Percentiles rank a stretch among this genome's conserved stretches.
Conservation (phyloP, 1,140 invertebrate genomes). For the Teleopsis dalmanni region DNA sequence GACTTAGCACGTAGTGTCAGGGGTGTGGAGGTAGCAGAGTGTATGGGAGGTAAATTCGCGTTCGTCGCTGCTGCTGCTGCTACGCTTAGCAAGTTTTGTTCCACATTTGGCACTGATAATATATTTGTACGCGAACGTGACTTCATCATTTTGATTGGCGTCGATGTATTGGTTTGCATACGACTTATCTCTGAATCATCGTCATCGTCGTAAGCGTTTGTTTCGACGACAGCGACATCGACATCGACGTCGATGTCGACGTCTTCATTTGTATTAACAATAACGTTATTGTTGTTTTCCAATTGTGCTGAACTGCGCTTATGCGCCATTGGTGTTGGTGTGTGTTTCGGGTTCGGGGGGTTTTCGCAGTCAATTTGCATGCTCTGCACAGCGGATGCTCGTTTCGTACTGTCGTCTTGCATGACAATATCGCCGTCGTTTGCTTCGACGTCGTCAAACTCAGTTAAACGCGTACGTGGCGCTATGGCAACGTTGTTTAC, state of each 20-base stretch:
- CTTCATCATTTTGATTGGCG: constrained; percentile 43
- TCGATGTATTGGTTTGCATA: constrained; percentile 43
- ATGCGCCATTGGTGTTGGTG: no score
- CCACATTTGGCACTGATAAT: constrained; percentile 28
- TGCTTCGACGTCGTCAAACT: constrained; percentile 7
- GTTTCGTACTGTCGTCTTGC: neutral
- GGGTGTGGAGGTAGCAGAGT: constrained; percentile 42
- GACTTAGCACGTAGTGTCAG: constrained; percentile 49
- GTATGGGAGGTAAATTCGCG: constrained; percentile 20
- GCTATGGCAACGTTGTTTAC: neutral
- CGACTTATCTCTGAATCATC: constrained; percentile 44
- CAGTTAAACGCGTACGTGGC: neutral
- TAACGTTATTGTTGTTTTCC: no score
- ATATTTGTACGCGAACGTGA: constrained; percentile 43
- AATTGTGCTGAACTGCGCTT: no score
- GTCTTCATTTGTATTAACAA: no score
- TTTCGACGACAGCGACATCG: neutral
- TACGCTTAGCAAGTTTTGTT: constrained; percentile 1
- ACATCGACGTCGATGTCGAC: neutral
- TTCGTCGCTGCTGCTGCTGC: neutral
- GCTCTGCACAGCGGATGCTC: no score
- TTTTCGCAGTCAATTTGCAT: no score
- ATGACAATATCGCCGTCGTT: neutral
- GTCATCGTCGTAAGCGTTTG: constrained; percentile 23
- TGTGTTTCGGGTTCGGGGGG: no score